Evolutionary conservation across 2,797 vertebrate species (phyloP).

Genomic region (Octomys mimax): DNA sequence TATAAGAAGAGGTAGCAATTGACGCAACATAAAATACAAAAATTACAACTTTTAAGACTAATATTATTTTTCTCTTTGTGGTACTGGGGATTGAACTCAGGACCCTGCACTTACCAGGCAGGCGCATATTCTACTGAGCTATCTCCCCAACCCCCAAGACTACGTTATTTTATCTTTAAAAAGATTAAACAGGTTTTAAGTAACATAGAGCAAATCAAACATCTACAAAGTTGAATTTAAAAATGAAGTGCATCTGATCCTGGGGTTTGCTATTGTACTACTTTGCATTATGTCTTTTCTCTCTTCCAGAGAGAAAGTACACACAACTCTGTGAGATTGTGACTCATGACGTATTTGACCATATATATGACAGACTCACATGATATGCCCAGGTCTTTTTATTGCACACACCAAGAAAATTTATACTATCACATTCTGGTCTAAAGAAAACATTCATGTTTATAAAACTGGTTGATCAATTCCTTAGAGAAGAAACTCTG

Average conservation of each 20-base stretch:
- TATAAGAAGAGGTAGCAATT: conserved; percentile 5
- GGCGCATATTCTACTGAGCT: no score
- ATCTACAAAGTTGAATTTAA: conserved; percentile 25
- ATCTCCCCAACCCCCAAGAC: no score
- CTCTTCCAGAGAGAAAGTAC: neutral
- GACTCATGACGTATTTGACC: neutral
- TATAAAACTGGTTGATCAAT: neutral
- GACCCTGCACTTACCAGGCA: no score
- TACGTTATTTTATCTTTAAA: neutral
- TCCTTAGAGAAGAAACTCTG: neutral
- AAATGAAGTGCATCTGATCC: neutral
- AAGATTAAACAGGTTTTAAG: conserved; percentile 37
- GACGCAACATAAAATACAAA: neutral
- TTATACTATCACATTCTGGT: neutral
- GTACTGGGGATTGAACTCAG: no score
- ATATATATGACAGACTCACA: neutral
- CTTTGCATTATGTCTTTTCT: neutral
- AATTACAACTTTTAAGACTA: neutral
- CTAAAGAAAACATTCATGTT: neutral
- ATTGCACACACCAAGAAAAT: neutral
- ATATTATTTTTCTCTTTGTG: neutral
- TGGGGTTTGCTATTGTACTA: neutral
- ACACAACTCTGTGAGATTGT: neutral
- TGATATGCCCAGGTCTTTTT: neutral
- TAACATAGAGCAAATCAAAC: neutral